Conservation (phyloP, 2,888 invertebrate genomes). For the Campoplex nolae region DNA sequence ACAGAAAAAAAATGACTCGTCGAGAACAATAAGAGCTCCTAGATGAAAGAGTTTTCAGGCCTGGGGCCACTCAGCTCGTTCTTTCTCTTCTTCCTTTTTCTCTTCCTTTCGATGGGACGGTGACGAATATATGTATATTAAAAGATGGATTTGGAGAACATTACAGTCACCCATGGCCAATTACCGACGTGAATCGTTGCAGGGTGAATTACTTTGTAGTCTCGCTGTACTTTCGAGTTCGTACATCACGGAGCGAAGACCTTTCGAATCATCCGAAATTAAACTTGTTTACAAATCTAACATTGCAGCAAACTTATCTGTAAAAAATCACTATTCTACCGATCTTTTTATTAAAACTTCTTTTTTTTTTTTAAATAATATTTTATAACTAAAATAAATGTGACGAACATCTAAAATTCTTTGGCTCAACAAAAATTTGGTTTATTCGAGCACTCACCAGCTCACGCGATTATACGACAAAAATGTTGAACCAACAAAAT, state of each 20-base stretch:
- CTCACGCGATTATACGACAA: too few relatives aligned
- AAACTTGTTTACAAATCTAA: neutral
- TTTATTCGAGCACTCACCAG: too few relatives aligned
- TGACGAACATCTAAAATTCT: too few relatives aligned
- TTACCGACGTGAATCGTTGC: conserved; percentile 53
- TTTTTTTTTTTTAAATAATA: neutral
- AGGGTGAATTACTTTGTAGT: conserved; percentile 3
- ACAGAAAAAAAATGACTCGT: conserved; percentile 70
- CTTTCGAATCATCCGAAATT: neutral
- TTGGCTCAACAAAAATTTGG: too few relatives aligned
- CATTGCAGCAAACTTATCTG: neutral
- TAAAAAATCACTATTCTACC: neutral
- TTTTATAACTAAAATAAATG: too few relatives aligned
- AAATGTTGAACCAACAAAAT: too few relatives aligned
- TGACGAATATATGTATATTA: neutral
- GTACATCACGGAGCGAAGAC: neutral
- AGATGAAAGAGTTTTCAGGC: conserved; percentile 79
- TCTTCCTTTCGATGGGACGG: neutral
- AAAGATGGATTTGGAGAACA: neutral
- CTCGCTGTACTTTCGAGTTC: conserved; percentile 23
- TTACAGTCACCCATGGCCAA: conserved; percentile 46
- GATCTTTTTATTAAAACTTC: neutral
- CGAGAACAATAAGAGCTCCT: conserved; percentile 71
- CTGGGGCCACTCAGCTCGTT: conserved; percentile 75
- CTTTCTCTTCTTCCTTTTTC: conserved; percentile 63